Conservation (phyloP, 2,888 invertebrate genomes). For the Hypolimnas misippus region DNA sequence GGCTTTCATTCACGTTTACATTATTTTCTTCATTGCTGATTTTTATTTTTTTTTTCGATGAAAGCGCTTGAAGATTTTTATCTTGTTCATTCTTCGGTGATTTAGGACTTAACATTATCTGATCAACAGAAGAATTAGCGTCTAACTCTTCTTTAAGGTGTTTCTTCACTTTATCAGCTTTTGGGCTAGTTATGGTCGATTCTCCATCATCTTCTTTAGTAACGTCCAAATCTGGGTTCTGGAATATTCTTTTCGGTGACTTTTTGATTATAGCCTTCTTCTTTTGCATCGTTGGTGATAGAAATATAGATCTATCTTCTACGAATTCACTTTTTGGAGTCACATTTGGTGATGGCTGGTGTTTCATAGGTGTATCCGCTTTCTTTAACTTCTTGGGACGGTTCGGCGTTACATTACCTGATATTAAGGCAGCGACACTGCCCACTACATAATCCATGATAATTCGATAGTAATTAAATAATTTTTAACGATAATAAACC, state of each 20-base stretch:
- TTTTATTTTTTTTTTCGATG: constrained; percentile 28
- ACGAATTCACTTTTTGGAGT: constrained; percentile 75
- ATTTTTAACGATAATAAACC: constrained; percentile 33
- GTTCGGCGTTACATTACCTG: constrained; percentile 82
- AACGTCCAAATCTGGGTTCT: constrained; percentile 66
- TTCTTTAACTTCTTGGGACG: constrained; percentile 73
- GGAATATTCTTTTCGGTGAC: constrained; percentile 77
- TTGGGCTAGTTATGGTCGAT: constrained; percentile 55
- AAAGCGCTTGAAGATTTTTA: not conserved
- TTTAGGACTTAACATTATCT: constrained; percentile 38
- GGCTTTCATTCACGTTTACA: constrained; percentile 50
- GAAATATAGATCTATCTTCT: constrained; percentile 71
- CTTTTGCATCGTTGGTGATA: constrained; percentile 73
- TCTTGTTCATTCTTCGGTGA: constrained; percentile 13
- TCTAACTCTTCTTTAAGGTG: constrained; percentile 68
- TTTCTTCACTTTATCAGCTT: constrained; percentile 75
- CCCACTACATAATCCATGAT: constrained; percentile 82
- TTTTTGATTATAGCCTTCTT: constrained; percentile 77
- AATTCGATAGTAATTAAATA: constrained; percentile 12
- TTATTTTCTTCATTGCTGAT: constrained; percentile 28
- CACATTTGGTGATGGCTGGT: constrained; percentile 72
- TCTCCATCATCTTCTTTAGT: constrained; percentile 57
- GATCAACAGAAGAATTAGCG: constrained; percentile 29
- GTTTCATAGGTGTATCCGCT: constrained; percentile 75
- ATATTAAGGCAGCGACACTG: constrained; percentile 83